A percentile compares a stretch with the other conserved stretches of the same genome.
These are phyloP conservation scores for Zoroaster sp. DNA, from an alignment of 53 echinoderm and acorn worm genomes.

Conservation along the genomic window DNA sequence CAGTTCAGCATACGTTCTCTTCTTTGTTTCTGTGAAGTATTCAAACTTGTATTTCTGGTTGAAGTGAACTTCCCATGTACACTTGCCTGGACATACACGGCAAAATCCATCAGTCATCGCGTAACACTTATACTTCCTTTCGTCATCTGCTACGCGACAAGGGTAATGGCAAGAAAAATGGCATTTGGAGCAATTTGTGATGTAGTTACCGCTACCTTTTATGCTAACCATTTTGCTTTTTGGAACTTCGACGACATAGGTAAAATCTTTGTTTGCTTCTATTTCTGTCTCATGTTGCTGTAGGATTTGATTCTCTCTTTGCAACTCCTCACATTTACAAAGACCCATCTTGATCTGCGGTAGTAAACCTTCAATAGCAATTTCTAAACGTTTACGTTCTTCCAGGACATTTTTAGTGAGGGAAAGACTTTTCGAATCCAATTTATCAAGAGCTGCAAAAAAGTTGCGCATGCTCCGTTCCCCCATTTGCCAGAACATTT, in stretches of 20 bases:
- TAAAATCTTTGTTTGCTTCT: no score
- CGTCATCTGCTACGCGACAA: constrained; percentile 16
- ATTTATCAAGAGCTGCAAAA: constrained; percentile 6
- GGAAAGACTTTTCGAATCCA: constrained; percentile 41
- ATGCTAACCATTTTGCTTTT: neutral
- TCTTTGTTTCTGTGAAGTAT: neutral
- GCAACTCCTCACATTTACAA: constrained; percentile 43
- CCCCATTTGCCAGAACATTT: constrained; percentile 61
- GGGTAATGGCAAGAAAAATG: constrained; percentile 65
- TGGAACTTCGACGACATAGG: constrained; percentile 26
- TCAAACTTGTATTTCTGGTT: constrained; percentile 57
- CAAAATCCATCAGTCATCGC: constrained; percentile 49
- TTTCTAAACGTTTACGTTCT: constrained; percentile 56
- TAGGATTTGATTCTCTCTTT: constrained; percentile 30
- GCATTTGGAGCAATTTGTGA: constrained; percentile 62
- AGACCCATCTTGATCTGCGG: constrained; percentile 51
- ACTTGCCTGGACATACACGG: no score
- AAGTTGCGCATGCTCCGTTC: constrained; percentile 32
- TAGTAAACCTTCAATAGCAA: constrained; percentile 41
- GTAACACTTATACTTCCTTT: constrained; percentile 2
- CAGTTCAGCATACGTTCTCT: neutral
- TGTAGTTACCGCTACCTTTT: neutral
- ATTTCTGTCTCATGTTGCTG: constrained; percentile 46
- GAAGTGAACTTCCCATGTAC: constrained; percentile 30
- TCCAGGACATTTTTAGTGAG: constrained; percentile 55